Evolutionary conservation across 2,797 vertebrate genomes (phyloP), one percentile per base, ranked within the genome.

Genomic region (Sebastes dallii): DNA sequence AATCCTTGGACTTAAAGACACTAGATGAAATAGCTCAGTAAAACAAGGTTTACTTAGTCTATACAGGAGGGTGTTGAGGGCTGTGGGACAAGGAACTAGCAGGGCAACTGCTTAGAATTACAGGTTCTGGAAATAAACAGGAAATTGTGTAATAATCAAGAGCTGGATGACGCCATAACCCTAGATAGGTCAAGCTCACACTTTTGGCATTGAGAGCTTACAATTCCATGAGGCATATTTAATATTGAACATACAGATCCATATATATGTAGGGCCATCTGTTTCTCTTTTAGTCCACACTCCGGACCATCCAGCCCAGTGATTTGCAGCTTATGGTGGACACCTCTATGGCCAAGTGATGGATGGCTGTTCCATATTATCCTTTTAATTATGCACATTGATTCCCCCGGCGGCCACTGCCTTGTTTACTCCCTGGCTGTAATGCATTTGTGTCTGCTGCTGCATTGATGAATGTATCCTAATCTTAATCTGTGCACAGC

Each of bases 321-420:
- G 80, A 88, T 88, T 85, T 87, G 65, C 77, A 81, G 76, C 39
- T 75, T 50, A 54, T 62, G 61, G 66, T 75, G 52, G 82, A 87
- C 85, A 86, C 87, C 86, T 86, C 89, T 87, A 81, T 82, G 83
- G 82, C 87, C 70, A 59, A 55, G 72, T 93, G 92, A 95, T 74
- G 74, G 93, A 95, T 94, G 86, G 90, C 83, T 84, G 85, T 88
- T 95, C 92, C 88, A 92, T 94, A 92, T 94, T 88, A 90, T 91
- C 82, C 86, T 94, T 95, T 95, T 94, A 96, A 96, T 95, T 94
- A 95, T 95, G 90, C 92, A 93, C 94, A 95, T 95, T 95, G 95
- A 95, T 95, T 93, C 87, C 89, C 83, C 75, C 30, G 36, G 83
- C 84, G 86, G 84, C 87, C 77, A 52, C 83, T 82, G 86, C 89